phyloP scores from a whole-genome alignment of 2,797 vertebrate genomes.

The Erpetoichthys calabaricus region DNA sequence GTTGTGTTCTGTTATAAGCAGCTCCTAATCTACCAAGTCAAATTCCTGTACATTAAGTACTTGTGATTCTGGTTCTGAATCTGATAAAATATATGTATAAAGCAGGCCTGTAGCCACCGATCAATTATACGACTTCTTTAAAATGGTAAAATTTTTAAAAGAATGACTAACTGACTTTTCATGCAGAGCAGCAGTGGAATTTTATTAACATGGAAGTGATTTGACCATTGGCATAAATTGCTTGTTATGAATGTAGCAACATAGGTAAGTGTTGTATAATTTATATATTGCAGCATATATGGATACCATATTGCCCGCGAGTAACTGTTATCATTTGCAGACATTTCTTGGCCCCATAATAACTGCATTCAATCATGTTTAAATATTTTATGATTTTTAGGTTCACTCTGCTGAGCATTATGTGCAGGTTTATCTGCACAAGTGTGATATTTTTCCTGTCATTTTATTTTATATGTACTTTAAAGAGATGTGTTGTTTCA shows the following conservation, averaged over 20 bases:
- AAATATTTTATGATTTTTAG: conserved; percentile 17
- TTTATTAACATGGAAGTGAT: conserved; percentile 11
- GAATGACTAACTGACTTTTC: not conserved
- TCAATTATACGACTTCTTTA: no score
- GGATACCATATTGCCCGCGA: conserved; percentile 9
- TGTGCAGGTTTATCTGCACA: not conserved
- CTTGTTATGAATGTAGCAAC: conserved; percentile 10
- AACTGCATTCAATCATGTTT: conserved; percentile 10
- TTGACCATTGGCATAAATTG: conserved; percentile 4
- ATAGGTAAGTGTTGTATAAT: conserved; percentile 10
- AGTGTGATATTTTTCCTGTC: no score
- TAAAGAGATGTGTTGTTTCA: conserved; percentile 5
- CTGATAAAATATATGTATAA: no score
- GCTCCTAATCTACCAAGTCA: no score
- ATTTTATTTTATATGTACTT: conserved; percentile 8
- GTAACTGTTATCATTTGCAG: conserved; percentile 9
- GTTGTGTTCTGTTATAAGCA: no score
- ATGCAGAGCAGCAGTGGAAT: conserved; percentile 7
- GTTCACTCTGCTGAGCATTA: conserved; percentile 9
- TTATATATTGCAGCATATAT: conserved; percentile 6
- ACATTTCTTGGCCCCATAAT: conserved; percentile 6
- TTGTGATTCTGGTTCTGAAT: no score
- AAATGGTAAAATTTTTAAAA: no score
- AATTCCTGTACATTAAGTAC: no score
- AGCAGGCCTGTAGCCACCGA: no score